Evolutionary conservation across 2,797 vertebrate genomes (phyloP), one percentile per base, ranked within the genome.

Genomic region (Alauda arvensis): DNA sequence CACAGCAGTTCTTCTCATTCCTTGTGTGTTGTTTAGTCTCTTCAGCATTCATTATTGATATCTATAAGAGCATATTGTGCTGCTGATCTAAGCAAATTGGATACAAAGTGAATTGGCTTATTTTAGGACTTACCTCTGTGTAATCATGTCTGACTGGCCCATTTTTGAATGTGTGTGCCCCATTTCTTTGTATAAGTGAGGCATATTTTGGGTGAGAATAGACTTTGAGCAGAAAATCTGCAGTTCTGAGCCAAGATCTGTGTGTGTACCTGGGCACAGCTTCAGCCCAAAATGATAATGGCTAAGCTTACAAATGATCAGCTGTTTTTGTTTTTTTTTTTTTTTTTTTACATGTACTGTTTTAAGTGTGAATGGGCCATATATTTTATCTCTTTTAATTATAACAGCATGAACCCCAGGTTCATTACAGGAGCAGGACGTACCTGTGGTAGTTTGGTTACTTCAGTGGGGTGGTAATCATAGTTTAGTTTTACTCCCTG

Each of bases 21-120:
- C 26, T 39, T 59, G 10, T 29, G 29, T 61, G 57, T 56, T 84
- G 20, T 60, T 92, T 56, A 21, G 59, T 85, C 82, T 75, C 56
- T 42, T 85, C 11, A 60, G 25, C 53, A 68, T 85, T 92, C 53
- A 71, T 85, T 87, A 72, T 81, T 89, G 43, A 80, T 84, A 56
- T 45, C 83, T 51, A 10, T 83, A 83, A 77, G 69, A 83, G 77
- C 61, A 74, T 62, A 28, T 31, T 60, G 51, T 72, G 60, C 74
- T 87, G 85, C 75, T 85, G 83, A 87, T 74, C 33, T 74, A 90
- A 94, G 83, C 75, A 83, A 83, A 85, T 52, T 52, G 71, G 53
- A 34, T 34, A 42, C 51, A 51, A 76, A 90, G 49, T 43, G 55
- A 79, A 29, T 43, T 87, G 55, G 39, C 33, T 92, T 80, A 71